phyloP scores from a whole-genome alignment of 2,113 vertebrate species.

The Chaetops frenatus region DNA sequence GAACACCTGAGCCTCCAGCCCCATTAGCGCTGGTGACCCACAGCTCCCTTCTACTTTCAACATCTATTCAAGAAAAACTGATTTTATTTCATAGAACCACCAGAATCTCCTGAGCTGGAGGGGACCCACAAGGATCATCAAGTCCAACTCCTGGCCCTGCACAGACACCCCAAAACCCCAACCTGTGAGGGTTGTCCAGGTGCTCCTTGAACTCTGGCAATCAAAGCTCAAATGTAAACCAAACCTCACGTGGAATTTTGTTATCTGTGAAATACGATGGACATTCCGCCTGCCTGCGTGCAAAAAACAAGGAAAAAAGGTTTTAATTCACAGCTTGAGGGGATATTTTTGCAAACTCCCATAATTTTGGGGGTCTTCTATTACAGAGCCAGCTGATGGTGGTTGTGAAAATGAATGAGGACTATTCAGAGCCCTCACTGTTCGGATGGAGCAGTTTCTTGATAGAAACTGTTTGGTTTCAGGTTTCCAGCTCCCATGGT shows the following conservation, averaged over 20 bases:
- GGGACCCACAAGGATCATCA: fast-evolving
- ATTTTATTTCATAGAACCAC: not conserved
- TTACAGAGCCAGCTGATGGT: not conserved
- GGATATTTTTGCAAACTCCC: not conserved
- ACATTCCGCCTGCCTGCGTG: fast-evolving
- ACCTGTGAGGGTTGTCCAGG: not conserved
- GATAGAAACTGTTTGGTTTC: not conserved
- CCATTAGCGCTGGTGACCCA: fast-evolving
- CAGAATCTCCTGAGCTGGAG: fast-evolving
- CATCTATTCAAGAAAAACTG: not conserved
- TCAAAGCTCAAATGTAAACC: not conserved
- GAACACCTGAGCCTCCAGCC: not conserved
- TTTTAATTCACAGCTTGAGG: not conserved
- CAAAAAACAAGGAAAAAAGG: not conserved
- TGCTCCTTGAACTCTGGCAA: not conserved
- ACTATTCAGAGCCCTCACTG: not conserved
- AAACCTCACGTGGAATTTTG: fast-evolving
- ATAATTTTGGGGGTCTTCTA: not conserved
- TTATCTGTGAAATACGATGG: not conserved
- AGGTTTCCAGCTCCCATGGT: not conserved
- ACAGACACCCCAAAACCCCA: not conserved
- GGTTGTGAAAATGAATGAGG: not conserved
- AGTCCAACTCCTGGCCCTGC: not conserved
- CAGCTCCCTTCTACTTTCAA: not conserved
- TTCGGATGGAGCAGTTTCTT: not conserved